Percentiles rank a stretch among this genome's conserved stretches.
Evolutionary conservation across 2,888 invertebrate species (phyloP).

Genomic region (Amblyjoppa proteus): DNA sequence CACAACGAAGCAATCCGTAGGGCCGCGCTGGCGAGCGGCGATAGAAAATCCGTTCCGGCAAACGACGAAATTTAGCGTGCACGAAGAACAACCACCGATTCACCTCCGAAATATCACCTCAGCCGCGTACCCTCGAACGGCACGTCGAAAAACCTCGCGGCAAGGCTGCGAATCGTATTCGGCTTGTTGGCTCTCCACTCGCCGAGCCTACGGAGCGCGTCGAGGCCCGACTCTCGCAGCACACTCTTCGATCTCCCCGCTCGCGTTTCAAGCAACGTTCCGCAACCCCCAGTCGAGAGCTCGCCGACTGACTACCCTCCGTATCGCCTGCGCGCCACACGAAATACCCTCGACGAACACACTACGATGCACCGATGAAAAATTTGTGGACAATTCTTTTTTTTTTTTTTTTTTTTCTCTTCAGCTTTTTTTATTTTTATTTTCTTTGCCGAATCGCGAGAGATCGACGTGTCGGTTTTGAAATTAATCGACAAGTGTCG

Average conservation of each 20-base stretch:
- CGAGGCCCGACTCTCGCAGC: constrained; percentile 35
- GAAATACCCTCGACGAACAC: constrained; percentile 6
- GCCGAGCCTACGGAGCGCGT: constrained; percentile 2
- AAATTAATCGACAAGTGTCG: too few relatives aligned
- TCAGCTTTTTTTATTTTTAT: background rate
- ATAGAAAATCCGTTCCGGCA: background rate
- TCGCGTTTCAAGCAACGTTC: constrained; percentile 66
- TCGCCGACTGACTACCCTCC: constrained; percentile 43
- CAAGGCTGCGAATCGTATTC: background rate
- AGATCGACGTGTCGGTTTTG: background rate
- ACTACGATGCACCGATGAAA: constrained; percentile 10
- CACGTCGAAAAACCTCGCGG: background rate
- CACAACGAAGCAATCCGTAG: background rate
- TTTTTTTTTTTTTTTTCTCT: background rate
- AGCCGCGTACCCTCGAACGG: background rate
- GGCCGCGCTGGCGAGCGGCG: background rate
- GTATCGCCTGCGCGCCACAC: constrained; percentile 52
- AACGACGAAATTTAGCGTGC: background rate
- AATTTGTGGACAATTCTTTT: background rate
- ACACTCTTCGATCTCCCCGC: constrained; percentile 33
- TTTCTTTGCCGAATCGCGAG: background rate
- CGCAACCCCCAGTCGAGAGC: background rate
- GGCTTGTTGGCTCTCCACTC: background rate
- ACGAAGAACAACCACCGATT: background rate
- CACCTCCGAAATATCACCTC: background rate